Evolutionary conservation across 2,113 vertebrate genomes (phyloP).

Genomic region (Cervus canadensis): DNA sequence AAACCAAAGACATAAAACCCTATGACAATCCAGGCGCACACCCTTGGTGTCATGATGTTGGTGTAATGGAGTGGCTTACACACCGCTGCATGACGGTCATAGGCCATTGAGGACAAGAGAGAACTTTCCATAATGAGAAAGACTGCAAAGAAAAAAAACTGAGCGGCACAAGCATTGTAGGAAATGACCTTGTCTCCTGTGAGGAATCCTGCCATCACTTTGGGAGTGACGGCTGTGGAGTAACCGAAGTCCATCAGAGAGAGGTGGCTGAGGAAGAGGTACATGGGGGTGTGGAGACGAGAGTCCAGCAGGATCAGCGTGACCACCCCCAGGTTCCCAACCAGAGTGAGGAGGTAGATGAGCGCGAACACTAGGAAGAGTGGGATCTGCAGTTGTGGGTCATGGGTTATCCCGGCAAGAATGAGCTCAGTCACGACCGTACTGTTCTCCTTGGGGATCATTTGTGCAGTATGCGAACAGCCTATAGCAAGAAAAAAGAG

Average conservation of each 20-base stretch:
- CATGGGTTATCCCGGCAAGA: neutral
- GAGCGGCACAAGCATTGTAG: neutral
- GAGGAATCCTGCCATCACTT: neutral
- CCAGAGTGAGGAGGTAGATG: neutral
- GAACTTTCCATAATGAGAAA: neutral
- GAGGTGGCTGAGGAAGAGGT: too few species aligned
- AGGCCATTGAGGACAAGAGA: neutral
- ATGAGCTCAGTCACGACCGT: neutral
- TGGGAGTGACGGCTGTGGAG: too few species aligned
- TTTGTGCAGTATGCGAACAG: too few species aligned
- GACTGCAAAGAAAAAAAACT: neutral
- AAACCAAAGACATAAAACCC: neutral
- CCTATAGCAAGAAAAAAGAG: neutral
- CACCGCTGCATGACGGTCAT: neutral
- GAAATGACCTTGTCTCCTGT: neutral
- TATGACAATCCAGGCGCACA: neutral
- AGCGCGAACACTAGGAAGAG: accelerated
- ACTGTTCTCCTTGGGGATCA: neutral
- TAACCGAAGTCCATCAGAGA: too few species aligned
- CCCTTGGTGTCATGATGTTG: neutral
- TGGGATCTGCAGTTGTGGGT: neutral
- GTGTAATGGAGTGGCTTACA: neutral
- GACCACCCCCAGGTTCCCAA: neutral
- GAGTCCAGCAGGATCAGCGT: neutral
- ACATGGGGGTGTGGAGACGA: too few species aligned